phyloP scores from a whole-genome alignment of 2,888 invertebrate species.

The Nezara viridula region DNA sequence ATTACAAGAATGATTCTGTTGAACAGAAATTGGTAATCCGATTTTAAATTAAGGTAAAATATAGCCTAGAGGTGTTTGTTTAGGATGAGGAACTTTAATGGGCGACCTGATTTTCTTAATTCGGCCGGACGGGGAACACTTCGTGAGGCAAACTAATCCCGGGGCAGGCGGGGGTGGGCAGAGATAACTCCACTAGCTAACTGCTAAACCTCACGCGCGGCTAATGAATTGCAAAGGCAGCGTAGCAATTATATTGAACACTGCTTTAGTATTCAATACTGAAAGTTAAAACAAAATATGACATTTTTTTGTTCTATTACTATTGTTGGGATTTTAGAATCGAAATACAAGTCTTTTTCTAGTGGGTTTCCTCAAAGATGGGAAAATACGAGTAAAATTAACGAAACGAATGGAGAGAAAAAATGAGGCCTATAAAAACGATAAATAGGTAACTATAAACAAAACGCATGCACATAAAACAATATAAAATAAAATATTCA shows the following conservation, averaged over 20 bases:
- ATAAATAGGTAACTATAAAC: too few relatives aligned
- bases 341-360: too few relatives aligned
- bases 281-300: too few relatives aligned
- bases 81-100: neutral
- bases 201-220: neutral
- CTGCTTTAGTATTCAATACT: neutral
- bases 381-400: too few relatives aligned
- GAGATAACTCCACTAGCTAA: neutral
- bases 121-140: neutral
- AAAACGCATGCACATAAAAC: too few relatives aligned
- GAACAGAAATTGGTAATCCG: neutral
- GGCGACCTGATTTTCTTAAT: neutral
- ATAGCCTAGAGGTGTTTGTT: neutral
- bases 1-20: neutral
- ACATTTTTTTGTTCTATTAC: too few relatives aligned
- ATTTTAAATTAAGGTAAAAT: neutral
- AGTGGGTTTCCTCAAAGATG: too few relatives aligned
- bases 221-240: neutral
- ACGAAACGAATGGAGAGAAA: too few relatives aligned
- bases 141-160: constrained; percentile 1
- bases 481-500: too few relatives aligned
- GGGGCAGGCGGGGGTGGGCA: neutral
- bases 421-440: too few relatives aligned
- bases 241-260: neutral
- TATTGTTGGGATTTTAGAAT: too few relatives aligned